Evolutionary conservation across 2,888 invertebrate species (phyloP).

Genomic region (Thereva unica): DNA sequence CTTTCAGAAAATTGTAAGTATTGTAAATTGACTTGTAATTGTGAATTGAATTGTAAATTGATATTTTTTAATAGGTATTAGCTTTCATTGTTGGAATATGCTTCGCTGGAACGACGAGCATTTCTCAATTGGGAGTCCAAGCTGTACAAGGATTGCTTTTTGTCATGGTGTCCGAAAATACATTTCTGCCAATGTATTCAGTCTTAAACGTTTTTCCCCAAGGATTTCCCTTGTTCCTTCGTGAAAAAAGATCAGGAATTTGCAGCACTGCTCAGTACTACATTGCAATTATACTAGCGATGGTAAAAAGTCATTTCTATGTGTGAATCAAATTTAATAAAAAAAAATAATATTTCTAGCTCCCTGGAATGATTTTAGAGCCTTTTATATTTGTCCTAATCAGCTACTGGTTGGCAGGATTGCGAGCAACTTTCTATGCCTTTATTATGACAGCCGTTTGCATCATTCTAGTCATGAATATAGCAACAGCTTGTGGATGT

Average conservation of each 20-base stretch:
- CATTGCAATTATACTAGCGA: conserved; percentile 73
- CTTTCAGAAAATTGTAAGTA: conserved; percentile 79
- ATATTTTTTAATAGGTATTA: conserved; percentile 60
- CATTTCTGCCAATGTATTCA: conserved; percentile 90
- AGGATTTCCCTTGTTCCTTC: conserved; percentile 75
- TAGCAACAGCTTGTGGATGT: conserved; percentile 84
- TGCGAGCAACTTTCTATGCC: conserved; percentile 69
- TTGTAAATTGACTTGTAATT: not conserved
- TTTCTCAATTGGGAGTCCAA: conserved; percentile 81
- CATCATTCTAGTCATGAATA: conserved; percentile 79
- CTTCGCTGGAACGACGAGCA: conserved; percentile 73
- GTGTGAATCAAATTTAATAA: conserved; percentile 20
- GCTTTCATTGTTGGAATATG: conserved; percentile 83
- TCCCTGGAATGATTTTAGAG: conserved; percentile 83
- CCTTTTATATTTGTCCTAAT: conserved; percentile 80
- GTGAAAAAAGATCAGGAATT: conserved; percentile 82
- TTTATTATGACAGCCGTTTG: conserved; percentile 71
- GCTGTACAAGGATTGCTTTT: conserved; percentile 87
- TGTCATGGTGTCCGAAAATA: conserved; percentile 86
- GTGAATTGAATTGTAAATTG: not conserved
- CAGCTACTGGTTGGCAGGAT: conserved; percentile 86
- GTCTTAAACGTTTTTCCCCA: conserved; percentile 83
- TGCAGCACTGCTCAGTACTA: conserved; percentile 83
- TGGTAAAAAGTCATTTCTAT: conserved; percentile 62
- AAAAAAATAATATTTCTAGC: conserved; percentile 59